Evolutionary conservation across 30 jellyfish, hydroid and myxozoan species (phyloP).

Genomic region (Aurelia aurita): DNA sequence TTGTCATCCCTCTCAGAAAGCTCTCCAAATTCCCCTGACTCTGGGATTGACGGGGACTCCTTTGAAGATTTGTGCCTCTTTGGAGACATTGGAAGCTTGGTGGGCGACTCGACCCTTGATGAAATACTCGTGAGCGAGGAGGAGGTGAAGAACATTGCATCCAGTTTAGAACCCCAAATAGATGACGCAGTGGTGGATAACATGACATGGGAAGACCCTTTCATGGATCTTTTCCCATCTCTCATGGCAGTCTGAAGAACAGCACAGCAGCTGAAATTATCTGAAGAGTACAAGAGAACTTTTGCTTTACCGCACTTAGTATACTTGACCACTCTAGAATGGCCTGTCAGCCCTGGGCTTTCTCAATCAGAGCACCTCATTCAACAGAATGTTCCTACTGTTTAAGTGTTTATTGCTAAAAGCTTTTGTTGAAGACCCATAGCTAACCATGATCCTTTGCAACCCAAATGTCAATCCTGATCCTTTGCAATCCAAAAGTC

Average conservation of each 20-base stretch:
- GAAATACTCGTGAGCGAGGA: slow-evolving; percentile 73
- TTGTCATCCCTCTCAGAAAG: slow-evolving; percentile 89
- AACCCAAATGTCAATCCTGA: no score
- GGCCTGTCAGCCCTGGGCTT: no score
- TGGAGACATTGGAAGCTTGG: slow-evolving; percentile 94
- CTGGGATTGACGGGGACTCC: slow-evolving; percentile 74
- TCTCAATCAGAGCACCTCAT: no score
- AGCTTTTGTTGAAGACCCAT: no score
- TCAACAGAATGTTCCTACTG: no score
- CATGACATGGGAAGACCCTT: slow-evolving; percentile 86
- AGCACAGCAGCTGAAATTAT: neutral
- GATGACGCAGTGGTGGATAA: slow-evolving; percentile 56
- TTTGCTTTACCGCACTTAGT: no score
- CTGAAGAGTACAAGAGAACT: no score
- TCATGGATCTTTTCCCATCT: slow-evolving; percentile 91
- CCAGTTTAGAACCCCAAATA: slow-evolving; percentile 59
- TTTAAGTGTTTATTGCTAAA: no score
- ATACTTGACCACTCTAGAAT: no score
- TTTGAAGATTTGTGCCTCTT: slow-evolving; percentile 82
- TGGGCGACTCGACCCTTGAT: slow-evolving; percentile 97
- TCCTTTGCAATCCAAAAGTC: no score
- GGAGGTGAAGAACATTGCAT: slow-evolving; percentile 62
- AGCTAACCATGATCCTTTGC: no score
- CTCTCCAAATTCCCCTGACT: slow-evolving; percentile 91
- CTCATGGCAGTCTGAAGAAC: slow-evolving; percentile 80